A percentile compares a stretch with the other conserved stretches of the same genome.
Conservation (phyloP, 1,140 invertebrate species). For the Euura lappo region DNA sequence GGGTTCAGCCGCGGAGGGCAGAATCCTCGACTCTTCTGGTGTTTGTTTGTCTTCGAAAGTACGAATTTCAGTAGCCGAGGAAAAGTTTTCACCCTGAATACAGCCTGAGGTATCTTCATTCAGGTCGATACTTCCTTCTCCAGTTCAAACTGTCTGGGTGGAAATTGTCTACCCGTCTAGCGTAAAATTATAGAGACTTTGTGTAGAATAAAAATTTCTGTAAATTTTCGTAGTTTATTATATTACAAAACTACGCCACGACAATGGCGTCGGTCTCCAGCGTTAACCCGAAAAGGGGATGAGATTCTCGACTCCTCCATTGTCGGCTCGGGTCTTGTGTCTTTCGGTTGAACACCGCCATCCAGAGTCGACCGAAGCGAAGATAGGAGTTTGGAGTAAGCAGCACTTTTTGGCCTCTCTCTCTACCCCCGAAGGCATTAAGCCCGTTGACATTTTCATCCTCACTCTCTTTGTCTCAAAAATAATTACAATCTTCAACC, state of each 20-base stretch:
- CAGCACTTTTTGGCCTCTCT: conserved; percentile 3
- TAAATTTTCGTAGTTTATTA: neutral
- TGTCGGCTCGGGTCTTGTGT: neutral
- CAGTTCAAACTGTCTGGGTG: too few relatives aligned
- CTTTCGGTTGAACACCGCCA: neutral
- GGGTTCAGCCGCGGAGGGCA: too few relatives aligned
- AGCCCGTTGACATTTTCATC: neutral
- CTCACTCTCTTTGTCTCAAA: neutral
- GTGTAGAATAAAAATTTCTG: too few relatives aligned
- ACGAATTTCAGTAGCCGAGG: too few relatives aligned
- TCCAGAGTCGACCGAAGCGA: neutral
- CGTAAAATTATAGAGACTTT: too few relatives aligned
- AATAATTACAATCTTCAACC: conserved; percentile 2
- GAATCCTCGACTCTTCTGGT: too few relatives aligned
- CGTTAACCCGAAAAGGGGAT: neutral
- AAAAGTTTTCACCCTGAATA: too few relatives aligned
- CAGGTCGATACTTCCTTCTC: too few relatives aligned
- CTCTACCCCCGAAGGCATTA: neutral
- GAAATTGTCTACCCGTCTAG: neutral
- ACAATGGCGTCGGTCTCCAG: neutral
- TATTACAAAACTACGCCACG: neutral
- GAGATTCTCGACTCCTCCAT: conserved; percentile 1
- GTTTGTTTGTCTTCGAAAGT: too few relatives aligned
- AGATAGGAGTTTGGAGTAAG: conserved; percentile 2
- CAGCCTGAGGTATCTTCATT: too few relatives aligned